These are phyloP conservation scores for Henricia sp. DNA, from an alignment of 53 echinoderm and acorn worm genomes.

Conservation along the genomic window DNA sequence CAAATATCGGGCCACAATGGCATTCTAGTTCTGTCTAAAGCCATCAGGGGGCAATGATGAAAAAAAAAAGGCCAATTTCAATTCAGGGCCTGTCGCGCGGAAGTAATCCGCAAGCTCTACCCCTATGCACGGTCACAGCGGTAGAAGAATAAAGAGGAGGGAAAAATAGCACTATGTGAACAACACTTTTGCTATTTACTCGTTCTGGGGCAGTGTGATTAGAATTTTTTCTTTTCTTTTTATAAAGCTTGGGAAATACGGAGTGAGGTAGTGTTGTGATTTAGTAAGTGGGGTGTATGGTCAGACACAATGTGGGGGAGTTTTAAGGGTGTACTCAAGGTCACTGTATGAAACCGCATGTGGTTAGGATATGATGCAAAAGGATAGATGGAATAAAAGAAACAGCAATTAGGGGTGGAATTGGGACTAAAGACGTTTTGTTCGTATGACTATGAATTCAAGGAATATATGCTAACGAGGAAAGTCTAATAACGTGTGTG, in stretches of 20 bases:
- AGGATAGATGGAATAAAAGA: no score
- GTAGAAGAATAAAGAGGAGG: background rate
- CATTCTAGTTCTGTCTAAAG: conserved; percentile 54
- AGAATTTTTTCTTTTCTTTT: conserved; percentile 11
- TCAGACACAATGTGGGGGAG: background rate
- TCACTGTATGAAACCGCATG: conserved; percentile 26
- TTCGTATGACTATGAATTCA: no score
- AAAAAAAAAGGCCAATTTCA: conserved; percentile 53
- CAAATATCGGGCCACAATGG: conserved; percentile 47
- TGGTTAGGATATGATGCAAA: no score
- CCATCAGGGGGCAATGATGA: conserved; percentile 23
- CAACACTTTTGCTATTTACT: conserved; percentile 51
- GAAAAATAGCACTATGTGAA: conserved; percentile 29
- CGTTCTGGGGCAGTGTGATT: conserved; percentile 17
- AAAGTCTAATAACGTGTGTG: no score
- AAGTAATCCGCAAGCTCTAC: conserved; percentile 53
- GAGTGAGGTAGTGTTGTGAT: conserved; percentile 17
- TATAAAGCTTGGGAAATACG: conserved; percentile 34
- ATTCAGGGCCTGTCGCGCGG: conserved; percentile 43
- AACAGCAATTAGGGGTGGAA: no score
- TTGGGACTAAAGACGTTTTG: no score
- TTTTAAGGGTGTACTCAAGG: conserved; percentile 43
- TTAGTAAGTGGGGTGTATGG: conserved; percentile 22
- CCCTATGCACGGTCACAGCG: conserved; percentile 46
- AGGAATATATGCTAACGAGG: no score